phyloP scores from a whole-genome alignment of 37 sponge, comb jelly and placozoan genomes.

The Chondrilla cf. caribensis region DNA sequence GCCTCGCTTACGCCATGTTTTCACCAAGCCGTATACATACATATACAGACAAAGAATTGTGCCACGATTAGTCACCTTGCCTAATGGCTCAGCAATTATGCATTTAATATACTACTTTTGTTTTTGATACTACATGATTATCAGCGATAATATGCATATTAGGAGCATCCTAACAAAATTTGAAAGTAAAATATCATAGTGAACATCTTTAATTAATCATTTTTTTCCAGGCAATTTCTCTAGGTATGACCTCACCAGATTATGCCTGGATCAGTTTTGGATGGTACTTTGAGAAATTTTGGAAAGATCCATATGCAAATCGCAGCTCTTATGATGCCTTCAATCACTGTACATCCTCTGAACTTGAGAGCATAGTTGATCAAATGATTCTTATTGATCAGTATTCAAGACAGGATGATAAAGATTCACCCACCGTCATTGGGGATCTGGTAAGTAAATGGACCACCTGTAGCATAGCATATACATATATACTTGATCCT shows the following conservation, averaged over 20 bases:
- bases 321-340: background rate
- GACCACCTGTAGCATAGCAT: too few species aligned
- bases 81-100: too few species aligned
- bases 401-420: background rate
- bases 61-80: too few species aligned
- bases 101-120: too few species aligned
- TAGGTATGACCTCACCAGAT: background rate
- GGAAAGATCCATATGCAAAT: background rate
- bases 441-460: background rate
- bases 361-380: background rate
- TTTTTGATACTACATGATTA: too few species aligned
- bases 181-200: too few species aligned
- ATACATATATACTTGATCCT: background rate
- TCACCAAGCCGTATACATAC: too few species aligned
- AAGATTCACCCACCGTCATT: background rate
- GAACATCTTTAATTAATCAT: too few species aligned
- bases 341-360: background rate
- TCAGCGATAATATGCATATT: too few species aligned
- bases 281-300: background rate
- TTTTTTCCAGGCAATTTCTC: background rate
- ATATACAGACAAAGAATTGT: too few species aligned
- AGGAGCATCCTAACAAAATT: too few species aligned
- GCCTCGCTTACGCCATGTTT: too few species aligned
- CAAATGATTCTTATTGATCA: background rate
- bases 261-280: constrained; percentile 5